Conservation (phyloP, 2,797 vertebrate genomes). For the Cyprinella venusta region DNA sequence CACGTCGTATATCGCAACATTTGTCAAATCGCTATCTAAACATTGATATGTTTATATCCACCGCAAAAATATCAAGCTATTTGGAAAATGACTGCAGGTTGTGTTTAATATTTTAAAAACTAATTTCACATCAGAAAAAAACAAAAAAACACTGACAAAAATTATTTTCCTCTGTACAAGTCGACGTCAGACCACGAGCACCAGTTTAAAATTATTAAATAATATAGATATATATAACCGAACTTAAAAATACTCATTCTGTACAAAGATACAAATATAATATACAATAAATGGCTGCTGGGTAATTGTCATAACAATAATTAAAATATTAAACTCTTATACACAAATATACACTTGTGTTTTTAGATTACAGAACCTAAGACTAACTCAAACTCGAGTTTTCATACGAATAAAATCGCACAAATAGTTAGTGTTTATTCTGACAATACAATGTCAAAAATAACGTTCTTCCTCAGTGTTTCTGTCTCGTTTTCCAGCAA, state of each 20-base stretch:
- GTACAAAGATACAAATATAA: slow-evolving; percentile 84
- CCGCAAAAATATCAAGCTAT: slow-evolving; percentile 41
- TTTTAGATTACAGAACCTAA: slow-evolving; percentile 70
- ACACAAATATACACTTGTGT: slow-evolving; percentile 88
- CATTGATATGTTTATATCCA: slow-evolving; percentile 18
- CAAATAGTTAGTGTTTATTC: slow-evolving; percentile 60
- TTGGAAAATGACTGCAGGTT: slow-evolving; percentile 48
- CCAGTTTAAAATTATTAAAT: slow-evolving; percentile 76
- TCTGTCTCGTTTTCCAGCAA: neutral
- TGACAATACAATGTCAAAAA: slow-evolving; percentile 60
- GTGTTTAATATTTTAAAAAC: neutral
- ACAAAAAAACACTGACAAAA: slow-evolving; percentile 59
- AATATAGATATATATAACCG: slow-evolving; percentile 59
- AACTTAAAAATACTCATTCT: slow-evolving; percentile 75
- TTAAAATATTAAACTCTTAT: slow-evolving; percentile 84
- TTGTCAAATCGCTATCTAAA: slow-evolving; percentile 7
- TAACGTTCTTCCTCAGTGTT: neutral
- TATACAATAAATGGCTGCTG: slow-evolving; percentile 81
- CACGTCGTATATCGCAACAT: neutral
- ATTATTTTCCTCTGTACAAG: slow-evolving; percentile 76
- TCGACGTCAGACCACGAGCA: slow-evolving; percentile 72
- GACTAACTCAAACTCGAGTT: slow-evolving; percentile 66
- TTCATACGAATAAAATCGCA: slow-evolving; percentile 78
- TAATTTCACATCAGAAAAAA: slow-evolving; percentile 53
- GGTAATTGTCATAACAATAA: slow-evolving; percentile 65